phyloP scores from a whole-genome alignment of 1,140 invertebrate species.

The Rhopalosiphum maidis region DNA sequence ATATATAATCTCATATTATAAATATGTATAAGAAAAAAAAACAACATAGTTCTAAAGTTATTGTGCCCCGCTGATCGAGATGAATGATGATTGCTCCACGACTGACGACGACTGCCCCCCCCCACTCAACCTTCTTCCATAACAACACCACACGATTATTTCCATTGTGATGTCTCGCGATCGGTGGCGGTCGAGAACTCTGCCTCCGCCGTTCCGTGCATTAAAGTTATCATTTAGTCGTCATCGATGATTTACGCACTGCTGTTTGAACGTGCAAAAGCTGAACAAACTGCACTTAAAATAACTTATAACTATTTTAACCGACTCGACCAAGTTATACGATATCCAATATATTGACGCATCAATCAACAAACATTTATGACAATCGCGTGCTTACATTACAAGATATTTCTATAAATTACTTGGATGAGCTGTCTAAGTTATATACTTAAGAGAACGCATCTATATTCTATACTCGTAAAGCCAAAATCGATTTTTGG shows the following conservation, averaged over 20 bases:
- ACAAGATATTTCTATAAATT: neutral
- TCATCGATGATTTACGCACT: neutral
- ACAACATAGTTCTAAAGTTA: neutral
- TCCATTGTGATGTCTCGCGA: neutral
- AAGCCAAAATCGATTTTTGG: neutral
- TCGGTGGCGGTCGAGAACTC: neutral
- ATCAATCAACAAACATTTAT: too few relatives aligned
- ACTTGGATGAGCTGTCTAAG: neutral
- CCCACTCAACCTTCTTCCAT: too few relatives aligned
- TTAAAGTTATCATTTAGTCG: neutral
- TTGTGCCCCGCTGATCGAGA: conserved; percentile 37
- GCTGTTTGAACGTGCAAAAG: neutral
- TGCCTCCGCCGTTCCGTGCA: neutral
- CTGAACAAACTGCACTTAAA: neutral
- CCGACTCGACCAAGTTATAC: neutral
- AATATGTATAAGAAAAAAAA: neutral
- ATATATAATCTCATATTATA: neutral
- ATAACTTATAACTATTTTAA: too few relatives aligned
- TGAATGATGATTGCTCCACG: conserved; percentile 18
- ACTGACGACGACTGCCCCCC: neutral
- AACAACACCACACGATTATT: neutral
- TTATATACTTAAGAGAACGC: neutral
- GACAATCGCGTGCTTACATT: neutral
- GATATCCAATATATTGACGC: too few relatives aligned
- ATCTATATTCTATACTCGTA: neutral